phyloP scores from a whole-genome alignment of 2,888 invertebrate species.

The Liopterus haemorrhoidalis region DNA sequence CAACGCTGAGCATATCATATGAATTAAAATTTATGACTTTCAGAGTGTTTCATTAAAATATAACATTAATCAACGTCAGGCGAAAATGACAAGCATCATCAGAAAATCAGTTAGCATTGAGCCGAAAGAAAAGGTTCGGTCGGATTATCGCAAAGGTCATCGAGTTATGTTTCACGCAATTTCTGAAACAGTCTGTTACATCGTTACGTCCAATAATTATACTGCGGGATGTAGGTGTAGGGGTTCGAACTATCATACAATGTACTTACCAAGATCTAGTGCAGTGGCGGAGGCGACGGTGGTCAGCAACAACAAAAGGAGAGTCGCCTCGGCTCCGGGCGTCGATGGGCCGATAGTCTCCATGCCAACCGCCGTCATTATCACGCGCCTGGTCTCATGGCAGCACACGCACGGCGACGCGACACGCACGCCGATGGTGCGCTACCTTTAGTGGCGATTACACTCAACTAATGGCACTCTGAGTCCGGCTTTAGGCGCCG shows the following conservation, averaged over 20 bases:
- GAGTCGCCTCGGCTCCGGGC: constrained; percentile 25
- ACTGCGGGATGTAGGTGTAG: constrained; percentile 22
- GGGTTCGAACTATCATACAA: constrained; percentile 21
- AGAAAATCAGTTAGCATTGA: too few species aligned
- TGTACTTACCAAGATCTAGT: constrained; percentile 35
- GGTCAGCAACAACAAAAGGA: constrained; percentile 30
- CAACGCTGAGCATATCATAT: too few species aligned
- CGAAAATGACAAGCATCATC: too few species aligned
- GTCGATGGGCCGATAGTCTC: constrained; percentile 34
- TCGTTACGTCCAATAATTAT: constrained; percentile 21
- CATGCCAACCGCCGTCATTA: constrained; percentile 35
- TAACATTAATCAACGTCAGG: too few species aligned
- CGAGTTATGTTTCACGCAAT: constrained; percentile 9
- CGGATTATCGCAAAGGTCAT: too few species aligned
- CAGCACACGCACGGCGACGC: constrained; percentile 29
- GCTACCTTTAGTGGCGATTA: constrained; percentile 28
- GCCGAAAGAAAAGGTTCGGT: too few species aligned
- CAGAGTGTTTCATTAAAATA: too few species aligned
- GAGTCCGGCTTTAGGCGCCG: constrained; percentile 1
- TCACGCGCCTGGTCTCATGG: constrained; percentile 31
- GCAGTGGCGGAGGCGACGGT: constrained; percentile 25
- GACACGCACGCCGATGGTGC: constrained; percentile 26
- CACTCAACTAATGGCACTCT: constrained; percentile 14
- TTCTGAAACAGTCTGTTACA: constrained; percentile 9
- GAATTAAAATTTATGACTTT: too few species aligned